Evolutionary conservation across 2,888 invertebrate species (phyloP), one percentile per base, ranked within the genome.

Genomic region (Zonitis immaculata): DNA sequence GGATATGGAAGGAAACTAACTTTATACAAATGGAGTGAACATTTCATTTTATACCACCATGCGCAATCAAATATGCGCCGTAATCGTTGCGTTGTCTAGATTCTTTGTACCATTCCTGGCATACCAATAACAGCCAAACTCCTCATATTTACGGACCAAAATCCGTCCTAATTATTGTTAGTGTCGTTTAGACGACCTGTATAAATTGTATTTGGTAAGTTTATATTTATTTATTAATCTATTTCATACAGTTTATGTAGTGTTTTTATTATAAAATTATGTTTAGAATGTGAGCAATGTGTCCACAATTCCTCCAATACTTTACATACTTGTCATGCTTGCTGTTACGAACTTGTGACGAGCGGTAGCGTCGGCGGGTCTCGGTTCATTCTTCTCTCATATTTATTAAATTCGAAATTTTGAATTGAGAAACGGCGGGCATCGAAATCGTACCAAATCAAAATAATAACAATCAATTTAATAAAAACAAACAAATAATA

Each of bases 71-170:
- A 82, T 82, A 80, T 88, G 88, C 88, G 88, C 88, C 82, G 81
- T 84, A 82, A 84, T 81, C 83, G 84, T 84, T 88, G 89, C 91
- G 91, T 91, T 90, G 90, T 91, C 89, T 85, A 86, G 90, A 91
- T 91, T 92, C 91, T 91, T 91, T 91, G 89, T 91, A 90, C 88
- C 91, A 92, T 92, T 91, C 91, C 88, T 89, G 84, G 88, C 91
- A 92, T 92, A 89, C 91, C 91, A 89, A 83, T 82, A 83, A 83
- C 82, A 82, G 82, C 81, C 81, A 80, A 82, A 83, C 83, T 82
- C 83, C 83, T 82, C 79, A 81, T 82, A 82, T 84, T 82, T 83
- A 83, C 83, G 82, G 80, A 78, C 73, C 78, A 81, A 82, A 83
- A 82, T 81, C 79, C 80, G 78, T 81, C 80, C 83, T 83, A 83